These are phyloP conservation scores for Ernsta delagoae DNA, from an alignment of 2,888 invertebrate genomes.

Conservation along the genomic window DNA sequence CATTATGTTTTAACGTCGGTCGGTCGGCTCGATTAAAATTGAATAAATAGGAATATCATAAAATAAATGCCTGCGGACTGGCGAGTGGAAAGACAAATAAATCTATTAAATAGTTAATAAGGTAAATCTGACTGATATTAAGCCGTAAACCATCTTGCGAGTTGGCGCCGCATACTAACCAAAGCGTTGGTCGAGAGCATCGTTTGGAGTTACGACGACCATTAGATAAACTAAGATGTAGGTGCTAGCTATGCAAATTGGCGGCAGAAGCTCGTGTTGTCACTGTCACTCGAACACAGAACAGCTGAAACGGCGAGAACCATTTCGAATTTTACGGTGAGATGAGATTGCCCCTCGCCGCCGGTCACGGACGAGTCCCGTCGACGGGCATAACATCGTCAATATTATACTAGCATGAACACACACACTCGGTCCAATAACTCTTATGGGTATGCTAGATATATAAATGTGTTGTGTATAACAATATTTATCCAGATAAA, in stretches of 20 bases:
- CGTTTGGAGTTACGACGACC: conserved; percentile 16
- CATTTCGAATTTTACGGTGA: conserved; percentile 32
- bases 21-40: no score
- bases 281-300: conserved; percentile 11
- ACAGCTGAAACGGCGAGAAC: conserved; percentile 16
- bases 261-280: conserved; percentile 10
- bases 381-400: conserved; percentile 23
- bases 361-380: conserved; percentile 15
- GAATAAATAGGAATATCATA: no score
- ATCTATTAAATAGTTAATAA: no score
- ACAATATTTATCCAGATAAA: no score
- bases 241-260: conserved; percentile 1
- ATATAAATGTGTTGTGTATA: not conserved
- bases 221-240: conserved; percentile 14
- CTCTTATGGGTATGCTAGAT: not conserved
- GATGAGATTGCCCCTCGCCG: conserved; percentile 20
- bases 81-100: no score
- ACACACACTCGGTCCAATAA: conserved; percentile 19
- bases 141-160: conserved; percentile 44
- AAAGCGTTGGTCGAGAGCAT: conserved; percentile 8
- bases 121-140: conserved; percentile 15
- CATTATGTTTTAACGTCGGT: no score
- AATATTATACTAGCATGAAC: conserved; percentile 24
- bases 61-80: no score
- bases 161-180: conserved; percentile 3